Base-by-base conservation (phyloP, 2,797 vertebrate genomes). In the Lophotriccus pileatus region DNA sequence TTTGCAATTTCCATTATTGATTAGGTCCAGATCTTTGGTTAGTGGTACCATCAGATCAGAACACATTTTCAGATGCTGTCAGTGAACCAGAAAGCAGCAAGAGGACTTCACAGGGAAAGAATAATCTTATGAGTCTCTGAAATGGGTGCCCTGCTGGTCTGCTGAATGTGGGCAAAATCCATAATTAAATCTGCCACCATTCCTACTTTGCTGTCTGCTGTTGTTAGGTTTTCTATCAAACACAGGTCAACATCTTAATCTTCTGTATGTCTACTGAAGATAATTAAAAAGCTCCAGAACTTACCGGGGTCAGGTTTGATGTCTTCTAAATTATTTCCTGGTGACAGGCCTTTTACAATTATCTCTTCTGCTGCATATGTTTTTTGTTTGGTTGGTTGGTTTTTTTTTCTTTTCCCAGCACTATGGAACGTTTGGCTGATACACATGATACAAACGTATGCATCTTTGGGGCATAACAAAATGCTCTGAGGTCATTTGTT, bases 381-480 rank as follows among this genome's bases (percentile, higher is more conserved):
- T 47, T 23, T 0, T 37, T 37, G 37, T 37, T n/a, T n/a, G n/a
- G n/a, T n/a, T n/a, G n/a, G n/a, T n/a, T n/a, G n/a, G n/a, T 37
- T 37, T 37, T 37, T 41, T 41, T 14, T 25, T 50, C 49, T 58
- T 60, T 49, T 66, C 68, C 63, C 81, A 80, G 69, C 21, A 68
- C 44, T 77, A 23, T 24, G 43, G 64, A 83, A 85, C 58, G 77
- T 80, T 93, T 93, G 75, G 56, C n/a, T 89, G 50, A 87, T 85
- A 66, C 17, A 34, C 50, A 17, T 12, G 58, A 79, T n/a, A 79
- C 8, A 84, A 77, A 82, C 14, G 17, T 9, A 19, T 17, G 25
- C 34, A 74, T 80, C 68, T 89, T 95, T 37, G 20, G 68, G 91
- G 37, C 79, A 80, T 64, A 94, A 87, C 55, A 94, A 89, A 91